Evolutionary conservation across 2,113 vertebrate species (phyloP), one percentile per base, ranked within the genome.

Genomic region (Malurus melanocephalus): DNA sequence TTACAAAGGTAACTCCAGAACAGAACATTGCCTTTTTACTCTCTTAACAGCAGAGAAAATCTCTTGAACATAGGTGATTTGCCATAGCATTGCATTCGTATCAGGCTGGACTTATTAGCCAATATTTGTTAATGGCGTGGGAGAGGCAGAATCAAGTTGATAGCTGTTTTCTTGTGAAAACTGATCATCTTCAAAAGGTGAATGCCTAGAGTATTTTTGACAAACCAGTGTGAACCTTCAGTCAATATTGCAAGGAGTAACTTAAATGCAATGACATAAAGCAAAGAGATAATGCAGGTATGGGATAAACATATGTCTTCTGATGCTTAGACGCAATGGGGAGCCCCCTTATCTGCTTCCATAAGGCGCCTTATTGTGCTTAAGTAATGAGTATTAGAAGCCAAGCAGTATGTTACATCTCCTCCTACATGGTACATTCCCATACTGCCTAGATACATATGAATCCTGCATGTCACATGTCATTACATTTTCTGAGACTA

Each of bases 351-450:
- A 96, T 96, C 93, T 89, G 71, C 87, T 96, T 94, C 94, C 82
- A 81, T 96, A 96, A 95, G 94, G 93, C 22, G 43, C 83, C 94
- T 96, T 96, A 93, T 94, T 94, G 87, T 89, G 71, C 92, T 95
- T 93, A 95, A 96, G 91, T 95, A 96, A 93, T 92, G 86, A 77
- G 93, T 93, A 96, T 96, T 96, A 96, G 92, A 92, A 94, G 94
- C 89, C 91, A 96, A 94, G 89, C 94, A 94, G 91, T 93, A 96
- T 95, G 93, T 82, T 96, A 93, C 79, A 87, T 94, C 88, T 96
- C 90, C 91, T 93, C 91, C 93, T 96, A 93, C 95, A 89, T 69
- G 94, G 95, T 95, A 94, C 93, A 80, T 95, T 96, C 93, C 91
- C 92, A 90, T 93, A 93, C 94, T 96, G 92, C 89, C 92, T 94